Evolutionary conservation across 2,797 vertebrate genomes (phyloP), one percentile per base, ranked within the genome.

Genomic region (Myiotriccus ornatus): DNA sequence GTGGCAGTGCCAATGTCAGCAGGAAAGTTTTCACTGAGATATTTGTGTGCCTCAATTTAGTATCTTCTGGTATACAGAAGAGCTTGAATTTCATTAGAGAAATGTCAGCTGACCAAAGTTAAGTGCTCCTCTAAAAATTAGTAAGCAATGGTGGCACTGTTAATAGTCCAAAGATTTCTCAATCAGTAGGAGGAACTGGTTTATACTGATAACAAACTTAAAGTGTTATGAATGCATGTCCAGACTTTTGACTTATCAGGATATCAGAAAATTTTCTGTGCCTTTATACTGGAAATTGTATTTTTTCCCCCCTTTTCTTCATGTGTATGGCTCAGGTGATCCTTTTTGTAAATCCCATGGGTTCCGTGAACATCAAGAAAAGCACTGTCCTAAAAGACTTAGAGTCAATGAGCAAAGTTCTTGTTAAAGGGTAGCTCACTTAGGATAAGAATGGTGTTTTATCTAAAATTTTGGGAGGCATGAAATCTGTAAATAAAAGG

Each of bases 51-150:
- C 69, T 96, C 32, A 2, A 74, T 79, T 85, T 16, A 22, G 6
- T 32, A 14, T 84, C 63, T 78, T 89, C 53, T 81, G 37, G 14
- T 75, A 68, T 89, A 67, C 16, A 57, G 20, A 91, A 88, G 70
- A 41, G 43, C 21, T 76, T 75, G 77, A 35, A 56, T 91, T 96
- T 93, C 74, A 46, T 79, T 39, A 76, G 70, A 83, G 47, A 92
- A 95, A 70, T 75, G 46, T 46, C 75, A 92, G 70, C 69, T 87
- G 75, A 81, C 87, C 65, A 84, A 90, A 87, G 90, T 89, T 78
- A 90, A 91, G 43, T 56, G 83, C 46, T 90, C 21, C 25, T 95
- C 28, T 83, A 59, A 93, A 89, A 95, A 89, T 50, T 27, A 90
- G 24, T 64, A 82, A 91, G 95, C 46, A 71, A 12, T 60, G 49